Evolutionary conservation across 2,888 invertebrate genomes (phyloP).

Genomic region (Hypercompe scribonia): DNA sequence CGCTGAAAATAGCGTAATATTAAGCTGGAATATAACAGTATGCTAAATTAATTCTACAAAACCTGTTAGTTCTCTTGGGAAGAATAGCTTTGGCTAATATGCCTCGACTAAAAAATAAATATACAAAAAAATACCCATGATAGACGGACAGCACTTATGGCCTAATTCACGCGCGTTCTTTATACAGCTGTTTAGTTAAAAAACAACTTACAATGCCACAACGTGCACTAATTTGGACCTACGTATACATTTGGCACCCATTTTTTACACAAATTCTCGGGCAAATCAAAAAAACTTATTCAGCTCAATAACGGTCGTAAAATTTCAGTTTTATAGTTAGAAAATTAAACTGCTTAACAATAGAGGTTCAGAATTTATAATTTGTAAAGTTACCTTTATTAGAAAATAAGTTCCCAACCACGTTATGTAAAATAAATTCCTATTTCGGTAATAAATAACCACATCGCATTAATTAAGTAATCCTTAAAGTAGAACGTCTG

Average conservation of each 20-base stretch:
- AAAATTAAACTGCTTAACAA: not conserved
- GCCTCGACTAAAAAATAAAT: not conserved
- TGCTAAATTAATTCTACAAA: not conserved
- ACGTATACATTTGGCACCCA: constrained; percentile 44
- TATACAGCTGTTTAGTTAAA: constrained; percentile 23
- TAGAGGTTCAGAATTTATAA: not conserved
- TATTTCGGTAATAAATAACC: no score
- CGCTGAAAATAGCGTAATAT: not conserved
- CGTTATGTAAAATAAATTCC: no score
- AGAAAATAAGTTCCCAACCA: no score
- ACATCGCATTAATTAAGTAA: no score
- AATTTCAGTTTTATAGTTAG: not conserved
- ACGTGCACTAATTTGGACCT: constrained; percentile 28
- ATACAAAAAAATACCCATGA: no score
- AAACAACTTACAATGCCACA: constrained; percentile 26
- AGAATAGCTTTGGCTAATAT: not conserved
- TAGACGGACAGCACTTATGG: not conserved
- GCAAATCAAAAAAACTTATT: constrained; percentile 21
- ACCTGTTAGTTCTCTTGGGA: not conserved
- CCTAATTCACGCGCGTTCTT: not conserved
- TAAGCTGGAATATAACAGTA: not conserved
- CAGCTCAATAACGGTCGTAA: not conserved
- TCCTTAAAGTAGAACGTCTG: no score
- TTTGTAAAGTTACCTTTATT: no score
- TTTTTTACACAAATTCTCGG: constrained; percentile 35